phyloP scores from a whole-genome alignment of 2,888 invertebrate genomes.

The Adelognathus sp. region DNA sequence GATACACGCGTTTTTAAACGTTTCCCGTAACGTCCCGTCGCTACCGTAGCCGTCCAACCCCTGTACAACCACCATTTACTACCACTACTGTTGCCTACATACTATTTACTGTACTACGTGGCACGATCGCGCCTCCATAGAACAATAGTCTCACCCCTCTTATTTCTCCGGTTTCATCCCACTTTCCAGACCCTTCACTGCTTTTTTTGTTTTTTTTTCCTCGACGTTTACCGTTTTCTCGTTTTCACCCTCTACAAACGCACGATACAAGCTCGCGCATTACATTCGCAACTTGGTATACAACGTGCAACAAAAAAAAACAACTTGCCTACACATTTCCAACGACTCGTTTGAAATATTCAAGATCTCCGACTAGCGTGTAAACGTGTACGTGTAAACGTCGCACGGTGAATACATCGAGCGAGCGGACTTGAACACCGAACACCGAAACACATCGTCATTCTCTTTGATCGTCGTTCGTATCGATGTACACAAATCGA shows the following conservation, averaged over 20 bases:
- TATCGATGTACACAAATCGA: slow-evolving; percentile 14
- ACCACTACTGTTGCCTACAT: slow-evolving; percentile 5
- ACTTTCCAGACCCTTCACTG: not conserved
- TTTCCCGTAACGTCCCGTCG: slow-evolving; percentile 50
- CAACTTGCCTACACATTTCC: slow-evolving; percentile 8
- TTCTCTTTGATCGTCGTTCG: not conserved
- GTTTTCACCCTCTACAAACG: slow-evolving; percentile 31
- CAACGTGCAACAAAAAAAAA: slow-evolving; percentile 4
- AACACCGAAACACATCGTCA: not conserved
- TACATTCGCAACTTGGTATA: not conserved
- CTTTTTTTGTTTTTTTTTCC: slow-evolving; percentile 14
- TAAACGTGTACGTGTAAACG: not conserved
- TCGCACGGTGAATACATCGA: not conserved
- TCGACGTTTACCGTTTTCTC: slow-evolving; percentile 34
- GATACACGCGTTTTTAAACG: slow-evolving; percentile 59
- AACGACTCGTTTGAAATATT: slow-evolving; percentile 42
- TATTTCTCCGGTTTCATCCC: slow-evolving; percentile 7
- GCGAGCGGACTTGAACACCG: slow-evolving; percentile 3
- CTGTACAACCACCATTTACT: slow-evolving; percentile 24
- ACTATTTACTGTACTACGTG: slow-evolving; percentile 26
- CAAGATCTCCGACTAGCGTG: slow-evolving; percentile 2
- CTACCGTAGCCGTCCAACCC: not conserved
- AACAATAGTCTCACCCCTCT: slow-evolving; percentile 47
- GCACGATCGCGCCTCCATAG: slow-evolving; percentile 37
- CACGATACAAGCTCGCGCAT: not conserved